phyloP scores from a whole-genome alignment of 2,113 vertebrate genomes.

The Mellivora capensis region DNA sequence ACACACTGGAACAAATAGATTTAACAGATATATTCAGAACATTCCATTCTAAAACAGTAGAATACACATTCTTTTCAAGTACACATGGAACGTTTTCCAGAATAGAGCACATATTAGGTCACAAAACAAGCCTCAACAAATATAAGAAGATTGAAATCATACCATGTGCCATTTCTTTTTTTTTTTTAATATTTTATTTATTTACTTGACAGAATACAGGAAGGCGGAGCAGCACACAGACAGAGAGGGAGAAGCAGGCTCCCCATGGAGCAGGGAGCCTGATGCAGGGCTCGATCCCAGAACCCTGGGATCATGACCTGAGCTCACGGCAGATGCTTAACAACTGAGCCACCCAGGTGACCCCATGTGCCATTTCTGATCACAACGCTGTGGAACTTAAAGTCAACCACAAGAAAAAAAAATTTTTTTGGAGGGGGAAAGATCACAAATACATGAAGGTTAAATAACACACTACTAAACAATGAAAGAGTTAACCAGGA shows the following conservation, averaged over 20 bases:
- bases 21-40: neutral
- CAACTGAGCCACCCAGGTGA: too few relatives aligned
- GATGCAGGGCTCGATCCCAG: too few relatives aligned
- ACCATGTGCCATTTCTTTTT: neutral
- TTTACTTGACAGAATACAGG: too few relatives aligned
- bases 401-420: neutral
- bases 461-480: neutral
- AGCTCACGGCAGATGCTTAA: too few relatives aligned
- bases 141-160: neutral
- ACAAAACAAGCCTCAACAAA: neutral
- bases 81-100: neutral
- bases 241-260: too few relatives aligned
- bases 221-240: too few relatives aligned
- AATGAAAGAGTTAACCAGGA: neutral
- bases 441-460: neutral
- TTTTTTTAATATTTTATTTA: too few relatives aligned
- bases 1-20: neutral
- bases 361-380: neutral
- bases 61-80: neutral
- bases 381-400: neutral
- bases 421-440: neutral
- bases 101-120: neutral
- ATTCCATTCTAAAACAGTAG: neutral
- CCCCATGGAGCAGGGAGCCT: too few relatives aligned
- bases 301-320: too few relatives aligned